phyloP scores from a whole-genome alignment of 2,888 invertebrate genomes.

The Laspeyria flexula region DNA sequence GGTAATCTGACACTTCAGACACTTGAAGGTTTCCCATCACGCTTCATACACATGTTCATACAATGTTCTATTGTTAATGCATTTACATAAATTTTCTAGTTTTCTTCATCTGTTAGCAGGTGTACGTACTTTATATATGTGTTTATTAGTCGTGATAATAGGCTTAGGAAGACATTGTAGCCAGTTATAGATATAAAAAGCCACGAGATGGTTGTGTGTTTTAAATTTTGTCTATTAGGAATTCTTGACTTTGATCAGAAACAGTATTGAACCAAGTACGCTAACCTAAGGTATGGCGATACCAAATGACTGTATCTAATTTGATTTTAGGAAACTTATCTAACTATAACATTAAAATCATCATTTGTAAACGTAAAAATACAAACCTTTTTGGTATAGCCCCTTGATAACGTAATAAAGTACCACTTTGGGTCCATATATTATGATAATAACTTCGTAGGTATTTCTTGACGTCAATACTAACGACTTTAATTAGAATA shows the following conservation, averaged over 20 bases:
- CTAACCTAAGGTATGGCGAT: too few species aligned
- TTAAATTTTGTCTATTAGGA: neutral
- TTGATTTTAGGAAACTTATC: too few species aligned
- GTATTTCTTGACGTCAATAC: too few species aligned
- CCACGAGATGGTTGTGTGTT: neutral
- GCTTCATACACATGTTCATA: conserved; percentile 2
- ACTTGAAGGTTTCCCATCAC: conserved; percentile 9
- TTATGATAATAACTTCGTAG: too few species aligned
- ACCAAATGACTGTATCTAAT: too few species aligned
- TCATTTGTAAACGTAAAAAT: too few species aligned
- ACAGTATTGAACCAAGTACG: too few species aligned
- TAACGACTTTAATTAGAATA: too few species aligned
- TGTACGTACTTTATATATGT: neutral
- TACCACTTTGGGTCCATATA: too few species aligned
- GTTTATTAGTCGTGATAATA: conserved; percentile 9
- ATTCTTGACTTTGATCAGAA: neutral
- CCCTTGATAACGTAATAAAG: too few species aligned
- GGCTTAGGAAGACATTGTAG: neutral
- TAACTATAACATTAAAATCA: too few species aligned
- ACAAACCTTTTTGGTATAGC: too few species aligned
- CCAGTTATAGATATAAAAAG: neutral
- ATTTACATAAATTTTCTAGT: conserved; percentile 10
- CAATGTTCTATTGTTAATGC: neutral
- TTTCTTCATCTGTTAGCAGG: conserved; percentile 7
- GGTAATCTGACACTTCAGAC: conserved; percentile 5